These are phyloP conservation scores for Phortica okadai DNA, from an alignment of 2,888 invertebrate genomes.

Conservation along the genomic window DNA sequence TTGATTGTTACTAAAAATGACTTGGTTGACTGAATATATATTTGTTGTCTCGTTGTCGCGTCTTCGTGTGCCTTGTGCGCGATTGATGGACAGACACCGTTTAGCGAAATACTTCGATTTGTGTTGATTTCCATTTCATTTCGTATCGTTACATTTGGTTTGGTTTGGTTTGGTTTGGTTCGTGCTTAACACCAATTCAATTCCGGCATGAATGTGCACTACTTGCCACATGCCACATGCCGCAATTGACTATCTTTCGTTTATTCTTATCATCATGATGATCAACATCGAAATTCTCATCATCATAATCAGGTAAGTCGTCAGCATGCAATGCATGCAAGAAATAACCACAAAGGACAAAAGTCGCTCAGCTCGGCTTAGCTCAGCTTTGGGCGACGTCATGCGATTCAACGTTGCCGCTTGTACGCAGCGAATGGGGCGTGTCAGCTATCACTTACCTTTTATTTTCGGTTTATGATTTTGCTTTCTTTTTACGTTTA, in stretches of 20 bases:
- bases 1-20: constrained; percentile 36
- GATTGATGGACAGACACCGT: constrained; percentile 1
- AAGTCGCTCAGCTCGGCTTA: constrained; percentile 36
- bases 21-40: not conserved
- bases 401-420: not conserved
- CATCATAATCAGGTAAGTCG: not conserved
- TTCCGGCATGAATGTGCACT: constrained; percentile 54
- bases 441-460: constrained; percentile 62
- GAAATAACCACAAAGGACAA: constrained; percentile 63
- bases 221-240: not conserved
- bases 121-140: constrained; percentile 47
- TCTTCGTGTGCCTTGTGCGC: not conserved
- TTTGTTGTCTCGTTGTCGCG: too few relatives aligned
- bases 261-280: not conserved
- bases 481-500: not conserved
- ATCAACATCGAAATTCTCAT: constrained; percentile 16
- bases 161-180: constrained; percentile 49
- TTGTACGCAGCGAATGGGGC: not conserved
- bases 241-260: constrained; percentile 1
- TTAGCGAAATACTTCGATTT: constrained; percentile 27
- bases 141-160: constrained; percentile 43
- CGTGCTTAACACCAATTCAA: constrained; percentile 73
- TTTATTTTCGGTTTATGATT: constrained; percentile 49
- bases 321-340: constrained; percentile 30
- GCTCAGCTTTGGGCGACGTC: not conserved